Evolutionary conservation across 2,888 invertebrate genomes (phyloP).

Genomic region (Tenodera sinensis): DNA sequence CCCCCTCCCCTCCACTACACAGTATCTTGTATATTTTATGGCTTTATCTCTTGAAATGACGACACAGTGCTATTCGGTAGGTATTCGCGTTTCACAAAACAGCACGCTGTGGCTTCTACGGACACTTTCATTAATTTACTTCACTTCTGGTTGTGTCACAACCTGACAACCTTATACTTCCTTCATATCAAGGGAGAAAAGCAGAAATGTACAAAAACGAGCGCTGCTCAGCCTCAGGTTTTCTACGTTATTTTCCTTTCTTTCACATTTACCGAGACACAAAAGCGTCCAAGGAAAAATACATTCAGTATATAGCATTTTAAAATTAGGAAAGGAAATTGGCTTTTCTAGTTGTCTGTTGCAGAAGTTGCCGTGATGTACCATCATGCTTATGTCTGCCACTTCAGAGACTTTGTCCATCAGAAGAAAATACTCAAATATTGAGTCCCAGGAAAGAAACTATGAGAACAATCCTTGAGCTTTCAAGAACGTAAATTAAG

Average conservation of each 20-base stretch:
- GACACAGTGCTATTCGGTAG: neutral
- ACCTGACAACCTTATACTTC: slow-evolving; percentile 19
- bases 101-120: slow-evolving; percentile 17
- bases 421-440: neutral
- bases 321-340: slow-evolving; percentile 1
- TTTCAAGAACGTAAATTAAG: too few relatives aligned
- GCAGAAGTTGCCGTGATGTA: neutral
- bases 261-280: neutral
- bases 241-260: neutral
- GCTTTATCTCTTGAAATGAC: neutral
- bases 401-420: neutral
- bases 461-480: too few relatives aligned
- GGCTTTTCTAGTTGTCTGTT: neutral
- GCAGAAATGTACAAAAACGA: neutral
- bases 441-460: too few relatives aligned
- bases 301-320: neutral
- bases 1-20: neutral
- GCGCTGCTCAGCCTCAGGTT: neutral
- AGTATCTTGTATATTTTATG: neutral
- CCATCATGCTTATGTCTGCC: neutral
- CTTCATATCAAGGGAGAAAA: slow-evolving; percentile 8
- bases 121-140: slow-evolving; percentile 31
- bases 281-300: neutral
- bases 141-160: slow-evolving; percentile 27
- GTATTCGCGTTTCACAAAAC: slow-evolving; percentile 5